A percentile compares a stretch with the other conserved stretches of the same genome.
Evolutionary conservation across 2,113 vertebrate species (phyloP).

Genomic region (Tylochromis polylepis): DNA sequence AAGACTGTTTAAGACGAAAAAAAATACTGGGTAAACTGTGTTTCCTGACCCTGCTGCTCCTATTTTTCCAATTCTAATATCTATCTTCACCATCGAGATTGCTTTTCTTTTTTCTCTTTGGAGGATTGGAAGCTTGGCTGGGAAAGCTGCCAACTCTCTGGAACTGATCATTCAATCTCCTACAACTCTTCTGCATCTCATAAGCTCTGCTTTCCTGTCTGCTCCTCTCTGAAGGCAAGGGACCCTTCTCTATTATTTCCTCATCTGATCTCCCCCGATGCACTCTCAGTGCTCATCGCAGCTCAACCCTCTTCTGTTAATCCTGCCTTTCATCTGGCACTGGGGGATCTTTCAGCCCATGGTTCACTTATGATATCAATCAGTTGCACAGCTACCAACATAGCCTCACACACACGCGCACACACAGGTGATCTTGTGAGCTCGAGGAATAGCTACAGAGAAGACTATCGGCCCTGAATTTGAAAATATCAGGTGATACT

Average conservation of each 20-base stretch:
- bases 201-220: conserved; percentile 16
- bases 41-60: conserved; percentile 25
- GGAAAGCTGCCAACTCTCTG: conserved; percentile 59
- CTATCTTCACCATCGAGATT: conserved; percentile 42
- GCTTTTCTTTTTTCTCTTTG: conserved; percentile 28
- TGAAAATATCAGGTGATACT: not conserved
- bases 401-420: not conserved
- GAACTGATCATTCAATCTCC: conserved; percentile 66
- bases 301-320: conserved; percentile 64
- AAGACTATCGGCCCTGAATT: not conserved
- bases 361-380: conserved; percentile 68
- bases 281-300: conserved; percentile 57
- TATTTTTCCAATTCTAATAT: conserved; percentile 41
- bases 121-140: conserved; percentile 43
- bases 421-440: conserved; percentile 1
- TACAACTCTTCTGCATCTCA: conserved; percentile 60
- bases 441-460: not conserved
- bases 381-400: conserved; percentile 46
- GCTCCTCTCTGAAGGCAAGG: conserved; percentile 32
- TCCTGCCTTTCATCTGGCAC: conserved; percentile 70
- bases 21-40: conserved; percentile 10
- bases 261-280: conserved; percentile 64
- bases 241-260: conserved; percentile 68
- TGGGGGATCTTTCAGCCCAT: conserved; percentile 54
- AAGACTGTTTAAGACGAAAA: not conserved